Evolutionary conservation across 2,888 invertebrate species (phyloP), one percentile per base, ranked within the genome.

Genomic region (Drosophila flavopinicola): DNA sequence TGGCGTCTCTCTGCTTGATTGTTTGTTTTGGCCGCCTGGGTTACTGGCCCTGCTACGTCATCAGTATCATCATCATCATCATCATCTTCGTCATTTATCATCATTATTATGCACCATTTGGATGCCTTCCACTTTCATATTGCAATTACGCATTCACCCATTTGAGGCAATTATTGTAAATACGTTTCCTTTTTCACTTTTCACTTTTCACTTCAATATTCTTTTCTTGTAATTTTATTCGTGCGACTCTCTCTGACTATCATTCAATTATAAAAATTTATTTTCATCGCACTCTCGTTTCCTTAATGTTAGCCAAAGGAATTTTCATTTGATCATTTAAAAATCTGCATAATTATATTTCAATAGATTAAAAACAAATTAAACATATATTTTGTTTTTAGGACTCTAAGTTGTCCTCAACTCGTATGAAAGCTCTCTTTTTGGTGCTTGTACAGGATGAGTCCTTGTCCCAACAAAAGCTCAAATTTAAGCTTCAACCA

Each of bases 1-100:
- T 59, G 77, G 78, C 72, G 75, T 85, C 83, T 84, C 68, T 70
- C 66, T 75, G 75, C 74, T 72, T 77, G 75, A 56, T 56, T 75
- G 58, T 66, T 69, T 60, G 57, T 51, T 48, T 52, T 57, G 35
- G 30, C 27, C 33, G 48, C 32, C 45, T 65, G 69, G 66, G 53
- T 58, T 45, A 53, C 57, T 70, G 49, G 24, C 53, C 56, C 30
- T 39, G 29, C 57, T 24, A 39, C 64, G 11, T 44, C 45, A 66
- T 47, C 57, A 47, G n/a, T 38, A 42, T 37, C 57, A 64, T 39
- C 42, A 49, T 24, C 52, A 29, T 27, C 17, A 49, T 25, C 49
- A 56, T 44, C 29, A 33, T 29, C 29, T 38, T 51, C 27, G 37
- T 60, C 33, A 24, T 23, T 10, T 24, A 7, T 39, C 29, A 48